phyloP scores from a whole-genome alignment of 2,797 vertebrate genomes.

The Syndactyla subalaris region DNA sequence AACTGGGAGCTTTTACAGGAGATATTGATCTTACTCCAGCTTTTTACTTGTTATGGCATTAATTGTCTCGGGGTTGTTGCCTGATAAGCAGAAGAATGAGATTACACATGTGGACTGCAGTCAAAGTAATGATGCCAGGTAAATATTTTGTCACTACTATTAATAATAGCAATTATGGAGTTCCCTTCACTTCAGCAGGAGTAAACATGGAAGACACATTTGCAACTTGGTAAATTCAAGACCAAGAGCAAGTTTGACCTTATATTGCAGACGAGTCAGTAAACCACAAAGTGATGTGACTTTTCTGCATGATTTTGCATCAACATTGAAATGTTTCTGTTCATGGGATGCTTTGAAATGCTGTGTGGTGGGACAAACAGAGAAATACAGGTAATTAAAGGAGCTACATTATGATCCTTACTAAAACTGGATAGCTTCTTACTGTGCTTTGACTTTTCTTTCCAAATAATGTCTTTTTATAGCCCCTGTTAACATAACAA shows the following conservation, averaged over 20 bases:
- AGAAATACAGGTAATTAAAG: background rate
- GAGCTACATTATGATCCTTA: background rate
- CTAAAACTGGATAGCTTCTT: background rate
- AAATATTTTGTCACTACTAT: constrained; percentile 33
- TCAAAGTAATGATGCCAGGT: constrained; percentile 20
- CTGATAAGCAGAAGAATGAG: constrained; percentile 25
- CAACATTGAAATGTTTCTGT: background rate
- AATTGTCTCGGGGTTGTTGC: constrained; percentile 1
- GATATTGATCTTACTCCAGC: background rate
- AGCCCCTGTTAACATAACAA: background rate
- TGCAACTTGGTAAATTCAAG: background rate
- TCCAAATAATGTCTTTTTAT: background rate
- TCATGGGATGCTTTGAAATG: background rate
- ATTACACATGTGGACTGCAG: background rate
- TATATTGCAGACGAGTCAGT: background rate
- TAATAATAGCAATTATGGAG: constrained; percentile 1
- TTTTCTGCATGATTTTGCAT: background rate
- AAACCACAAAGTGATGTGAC: background rate
- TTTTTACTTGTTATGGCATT: constrained; percentile 17
- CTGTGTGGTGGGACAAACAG: background rate
- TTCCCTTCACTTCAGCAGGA: background rate
- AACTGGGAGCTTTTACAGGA: background rate
- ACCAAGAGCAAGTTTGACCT: background rate
- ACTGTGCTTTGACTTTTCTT: background rate
- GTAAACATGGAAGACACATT: background rate